Evolutionary conservation across 1,140 invertebrate species (phyloP), one percentile per base, ranked within the genome.

Genomic region (Zelostemma sp.): DNA sequence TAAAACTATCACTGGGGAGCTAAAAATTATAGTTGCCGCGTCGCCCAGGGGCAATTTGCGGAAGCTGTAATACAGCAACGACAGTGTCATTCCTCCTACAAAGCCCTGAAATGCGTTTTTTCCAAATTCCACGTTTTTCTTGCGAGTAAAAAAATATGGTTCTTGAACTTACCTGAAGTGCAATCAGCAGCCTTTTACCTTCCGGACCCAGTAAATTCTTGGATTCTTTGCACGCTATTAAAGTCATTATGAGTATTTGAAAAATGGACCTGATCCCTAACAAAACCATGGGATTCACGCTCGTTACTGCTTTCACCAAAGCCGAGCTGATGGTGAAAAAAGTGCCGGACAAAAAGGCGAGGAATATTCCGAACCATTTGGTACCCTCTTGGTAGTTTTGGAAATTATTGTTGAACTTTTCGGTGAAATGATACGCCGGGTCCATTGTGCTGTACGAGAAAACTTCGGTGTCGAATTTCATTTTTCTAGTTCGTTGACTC

Each of bases 11-110:
- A 88, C 86, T 6, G 88, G 88, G 25, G 87, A 88, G 68, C 87
- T 88, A 63, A 89, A 87, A 62, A 89, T 88, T 12, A 90, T 89
- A 1, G 88, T 86, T 1, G 88, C 88, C 6, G 88, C 88, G 79
- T 89, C 87, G 1, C 88, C 87, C 16, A 90, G 57, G 5, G 88
- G 86, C 15, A 90, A 68, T 59, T 86, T 84, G 25, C 86, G 79
- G 54, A 89, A 87, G 49, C 87, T 87, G 63, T 85, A 87, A 74
- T 87, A 89, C 1, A 88, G 68, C 15, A 87, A 63, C 2, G 83
- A 83, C 4, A 88, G 55, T 0, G 86, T 88, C 51, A 85, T 76
- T 14, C 86, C 87, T 1, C 86, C 87, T n/a, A 88, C 84, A 12
- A 87, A 21, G 8, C 87, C 87, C 85, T 88, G 59, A 35, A 35